Evolutionary conservation across 2,888 invertebrate species (phyloP), one percentile per base, ranked within the genome.

Genomic region (Cheilosia vernalis): DNA sequence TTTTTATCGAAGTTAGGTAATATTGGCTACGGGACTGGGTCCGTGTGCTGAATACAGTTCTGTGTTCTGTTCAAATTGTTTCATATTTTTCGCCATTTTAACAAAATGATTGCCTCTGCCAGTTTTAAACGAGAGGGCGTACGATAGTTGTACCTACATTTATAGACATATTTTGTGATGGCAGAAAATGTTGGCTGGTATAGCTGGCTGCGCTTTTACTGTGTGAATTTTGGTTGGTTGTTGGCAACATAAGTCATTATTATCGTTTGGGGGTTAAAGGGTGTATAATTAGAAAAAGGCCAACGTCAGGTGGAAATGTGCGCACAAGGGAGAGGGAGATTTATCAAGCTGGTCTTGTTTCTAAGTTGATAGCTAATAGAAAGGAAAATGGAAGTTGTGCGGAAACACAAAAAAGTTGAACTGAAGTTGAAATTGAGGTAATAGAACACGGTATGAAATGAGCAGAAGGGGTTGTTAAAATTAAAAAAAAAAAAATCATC

Each of bases 1-100:
- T 76, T 76, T 63, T 55, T 80, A 74, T 81, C 33, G 56, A 69
- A 81, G 74, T 76, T 63, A 69, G 63, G 76, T 63, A 49, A 56
- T 56, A 81, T 81, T 74, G 67, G 63, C 63, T 67, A 63, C 74
- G 74, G 61, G 67, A 63, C 60, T 80, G 33, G 17, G 21, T 70
- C 49, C 19, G 21, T 56, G 60, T 44, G 60, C 60, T 80, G 72
- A 79, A 42, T 72, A 24, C n/a, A 27, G 1, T 27, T 58, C 42
- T 37, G 17, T 37, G 63, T n/a, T 30, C 27, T 61, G 51, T 61
- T 73, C 30, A 74, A 80, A 67, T 74, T 55, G 66, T 67, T 80
- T 74, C 19, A 74, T 47, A 69, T 58, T 47, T 49, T 79, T 40
- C 27, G 44, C 51, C 9, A 42, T 72, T 78, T 79, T 58, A 73